Percentiles rank a stretch among this genome's conserved stretches.
phyloP scores from a whole-genome alignment of 2,113 vertebrate genomes.

The Poecile atricapillus region DNA sequence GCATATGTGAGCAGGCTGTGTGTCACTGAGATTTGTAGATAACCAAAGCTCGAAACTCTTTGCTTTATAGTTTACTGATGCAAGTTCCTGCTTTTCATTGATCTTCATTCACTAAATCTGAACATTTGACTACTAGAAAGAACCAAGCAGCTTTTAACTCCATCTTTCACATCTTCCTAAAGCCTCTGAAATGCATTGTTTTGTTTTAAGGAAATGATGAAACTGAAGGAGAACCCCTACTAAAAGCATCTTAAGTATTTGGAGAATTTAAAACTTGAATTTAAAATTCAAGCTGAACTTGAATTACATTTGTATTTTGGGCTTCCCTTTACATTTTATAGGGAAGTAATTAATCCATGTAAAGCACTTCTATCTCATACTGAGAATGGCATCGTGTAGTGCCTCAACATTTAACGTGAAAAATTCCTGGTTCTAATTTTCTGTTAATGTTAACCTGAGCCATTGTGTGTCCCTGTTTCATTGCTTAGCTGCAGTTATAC shows the following conservation, averaged over 20 bases:
- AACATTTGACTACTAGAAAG: background rate
- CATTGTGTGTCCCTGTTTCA: background rate
- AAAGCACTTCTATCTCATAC: conserved; percentile 24
- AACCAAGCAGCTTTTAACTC: background rate
- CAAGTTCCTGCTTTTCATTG: conserved; percentile 1
- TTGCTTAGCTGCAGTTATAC: background rate
- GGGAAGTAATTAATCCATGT: background rate
- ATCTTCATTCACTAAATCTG: conserved; percentile 38
- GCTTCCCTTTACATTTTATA: background rate
- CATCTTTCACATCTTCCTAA: background rate
- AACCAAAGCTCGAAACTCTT: background rate
- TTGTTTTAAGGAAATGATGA: background rate
- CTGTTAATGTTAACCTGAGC: conserved; percentile 6
- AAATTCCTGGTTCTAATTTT: conserved; percentile 41
- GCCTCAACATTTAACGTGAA: conserved; percentile 43
- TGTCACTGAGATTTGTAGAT: background rate
- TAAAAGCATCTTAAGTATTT: background rate
- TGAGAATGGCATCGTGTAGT: background rate
- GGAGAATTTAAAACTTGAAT: background rate
- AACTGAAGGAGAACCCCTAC: background rate
- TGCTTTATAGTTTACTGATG: background rate
- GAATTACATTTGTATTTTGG: background rate
- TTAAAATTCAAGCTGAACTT: background rate
- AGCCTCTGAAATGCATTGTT: background rate
- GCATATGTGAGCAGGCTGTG: background rate